Base-by-base conservation (phyloP, 2,113 vertebrate genomes). In the Catharus fuscescens region DNA sequence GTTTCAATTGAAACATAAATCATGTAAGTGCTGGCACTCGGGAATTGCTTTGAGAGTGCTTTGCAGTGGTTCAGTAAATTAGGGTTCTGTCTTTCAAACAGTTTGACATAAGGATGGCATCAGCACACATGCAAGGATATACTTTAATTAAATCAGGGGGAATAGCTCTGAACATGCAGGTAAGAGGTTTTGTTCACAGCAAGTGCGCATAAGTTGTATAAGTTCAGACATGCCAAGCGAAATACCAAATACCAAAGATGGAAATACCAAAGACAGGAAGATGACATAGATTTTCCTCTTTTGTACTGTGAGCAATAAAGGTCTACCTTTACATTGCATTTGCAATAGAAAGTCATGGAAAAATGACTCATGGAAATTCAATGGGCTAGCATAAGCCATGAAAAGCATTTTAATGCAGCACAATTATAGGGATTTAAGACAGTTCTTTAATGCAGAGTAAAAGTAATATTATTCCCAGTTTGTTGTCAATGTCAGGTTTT, bases 221-320 rank as follows among this genome's bases (percentile, higher is more conserved):
- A 88, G 87, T 88, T 93, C 78, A 91, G 84, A 67, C 70, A 70
- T 50, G 84, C 70, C 81, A 94, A 93, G 81, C 76, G 86, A 88
- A 93, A 93, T 36, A 81, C 11, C 24, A 56, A 82, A 82, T 59
- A 77, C 83, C 86, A 92, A 93, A 92, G 77, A 95, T 44, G 88
- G 94, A 94, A 96, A 90, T 73, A 88, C 18, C 45, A 74, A 90
- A 91, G 87, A 59, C 87, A 95, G 87, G 90, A 81, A 80, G 90
- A 80, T 90, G 88, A 92, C 59, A 77, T 2, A 66, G 66, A 76
- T 77, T 86, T 88, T 90, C 64, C 19, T 77, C 72, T 60, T 92
- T 70, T 71, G 52, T 89, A 56, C 21, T 29, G n/a, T 78, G 76
- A 94, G 92, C 47, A 93, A 78, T 86, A 85, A 91, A 77, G 64